Percentiles rank a stretch among this genome's conserved stretches.
phyloP scores from a whole-genome alignment of 2,888 invertebrate species.

The Cheiracanthium punctorium region DNA sequence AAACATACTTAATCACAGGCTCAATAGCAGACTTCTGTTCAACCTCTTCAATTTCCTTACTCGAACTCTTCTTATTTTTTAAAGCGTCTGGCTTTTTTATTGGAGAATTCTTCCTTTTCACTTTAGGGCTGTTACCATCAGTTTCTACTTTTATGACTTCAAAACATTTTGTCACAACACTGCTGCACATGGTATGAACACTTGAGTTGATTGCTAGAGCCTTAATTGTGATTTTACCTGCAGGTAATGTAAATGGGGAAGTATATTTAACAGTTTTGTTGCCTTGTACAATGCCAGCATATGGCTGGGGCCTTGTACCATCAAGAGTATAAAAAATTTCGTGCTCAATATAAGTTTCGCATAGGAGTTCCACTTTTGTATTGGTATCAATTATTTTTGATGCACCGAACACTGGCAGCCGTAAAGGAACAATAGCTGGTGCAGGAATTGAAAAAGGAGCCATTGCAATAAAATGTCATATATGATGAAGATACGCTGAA shows the following conservation, averaged over 20 bases:
- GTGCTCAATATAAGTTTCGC: slow-evolving; percentile 43
- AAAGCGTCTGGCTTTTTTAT: too few relatives aligned
- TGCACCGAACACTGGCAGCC: slow-evolving; percentile 16
- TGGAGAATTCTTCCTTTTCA: background rate
- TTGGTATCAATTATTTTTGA: slow-evolving; percentile 33
- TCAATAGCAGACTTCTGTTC: too few relatives aligned
- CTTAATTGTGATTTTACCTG: slow-evolving; percentile 42
- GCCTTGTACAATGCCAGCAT: slow-evolving; percentile 58
- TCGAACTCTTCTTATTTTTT: too few relatives aligned
- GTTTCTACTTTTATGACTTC: slow-evolving; percentile 22
- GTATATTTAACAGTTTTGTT: slow-evolving; percentile 38
- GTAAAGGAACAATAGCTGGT: slow-evolving; percentile 39
- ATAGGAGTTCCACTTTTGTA: slow-evolving; percentile 41
- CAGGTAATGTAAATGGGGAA: slow-evolving; percentile 32
- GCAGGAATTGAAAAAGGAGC: slow-evolving; percentile 58
- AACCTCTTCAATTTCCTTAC: too few relatives aligned
- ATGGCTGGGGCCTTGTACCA: slow-evolving; percentile 57
- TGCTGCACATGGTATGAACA: slow-evolving; percentile 50
- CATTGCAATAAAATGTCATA: slow-evolving; percentile 29
- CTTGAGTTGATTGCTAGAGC: slow-evolving; percentile 37
- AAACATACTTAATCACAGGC: too few relatives aligned
- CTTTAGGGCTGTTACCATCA: background rate
- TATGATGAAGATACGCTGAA: background rate
- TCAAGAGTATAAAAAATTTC: slow-evolving; percentile 58
- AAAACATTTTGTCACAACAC: slow-evolving; percentile 47